Base-by-base conservation (phyloP, 2,888 invertebrate genomes). In the Agrilus cyanescens region DNA sequence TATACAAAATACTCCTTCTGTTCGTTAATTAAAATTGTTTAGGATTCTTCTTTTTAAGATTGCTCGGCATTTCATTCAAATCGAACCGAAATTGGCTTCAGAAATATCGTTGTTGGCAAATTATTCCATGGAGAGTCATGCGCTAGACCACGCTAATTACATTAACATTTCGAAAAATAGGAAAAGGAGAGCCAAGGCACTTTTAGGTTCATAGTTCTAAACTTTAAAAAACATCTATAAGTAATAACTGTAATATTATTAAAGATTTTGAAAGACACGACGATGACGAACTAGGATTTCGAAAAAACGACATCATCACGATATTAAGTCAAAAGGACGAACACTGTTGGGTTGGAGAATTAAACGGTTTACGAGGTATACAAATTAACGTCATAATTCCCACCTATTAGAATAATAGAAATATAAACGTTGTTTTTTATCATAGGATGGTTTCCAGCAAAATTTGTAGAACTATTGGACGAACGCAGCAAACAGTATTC, bases 271-370 rank as follows among this genome's bases (percentile, higher is more conserved):
- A 97, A 67, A 75, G 96, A 50, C 87, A 94, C 61, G 96, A 96
- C 68, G 96, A 96, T 53, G 97, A 99, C 71, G 98, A 98, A 67
- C 69, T 98, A 41, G 97, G 97, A 7, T 98, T 98, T 67, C 78
- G 95, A 40, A 96, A 94, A 67, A 97, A 98, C 71, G 97, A 99
- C 67, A 89, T 98, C 32, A 95, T 98, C 42, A 97, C 94, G 40
- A 90, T 98, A 35, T 82, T 96, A 18, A 95, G 93, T 59, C 93
- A 93, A 62, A 89, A 91, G 65, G 96, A 97, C 70, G 96, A 97
- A 61, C 95, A 97, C 63, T 97, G 96, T 65, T 97, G 96, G 96
- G 85, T 96, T 51, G 96, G 96, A 4, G 96, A 97, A 66, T 66
- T 97, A 37, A 96, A 96, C 72, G 96, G 96, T 0, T 70, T 95